These are phyloP conservation scores for Sialia sialis DNA, from an alignment of 2,113 vertebrate genomes.

Conservation along the genomic window DNA sequence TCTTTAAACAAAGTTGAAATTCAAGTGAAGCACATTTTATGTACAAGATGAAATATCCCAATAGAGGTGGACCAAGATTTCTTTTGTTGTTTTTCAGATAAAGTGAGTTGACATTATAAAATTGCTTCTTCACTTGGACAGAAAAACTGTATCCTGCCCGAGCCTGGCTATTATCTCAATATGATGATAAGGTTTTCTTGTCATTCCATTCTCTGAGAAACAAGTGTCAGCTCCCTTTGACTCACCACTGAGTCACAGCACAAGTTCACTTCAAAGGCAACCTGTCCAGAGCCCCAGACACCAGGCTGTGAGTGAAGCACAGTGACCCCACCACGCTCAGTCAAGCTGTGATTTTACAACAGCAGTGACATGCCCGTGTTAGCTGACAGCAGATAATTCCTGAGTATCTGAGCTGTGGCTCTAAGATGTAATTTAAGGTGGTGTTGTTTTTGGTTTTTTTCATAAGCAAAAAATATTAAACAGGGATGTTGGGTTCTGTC, in stretches of 20 bases:
- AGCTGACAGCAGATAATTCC: not conserved
- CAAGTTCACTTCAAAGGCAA: not conserved
- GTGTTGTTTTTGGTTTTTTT: not conserved
- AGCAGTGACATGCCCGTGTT: rapidly evolving
- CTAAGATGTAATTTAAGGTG: not conserved
- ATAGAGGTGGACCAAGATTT: not conserved
- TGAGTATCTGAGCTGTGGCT: not conserved
- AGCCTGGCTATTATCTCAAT: not conserved
- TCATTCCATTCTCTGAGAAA: not conserved
- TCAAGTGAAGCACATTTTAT: not conserved
- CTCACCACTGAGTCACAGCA: not conserved
- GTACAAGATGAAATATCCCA: not conserved
- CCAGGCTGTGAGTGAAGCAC: not conserved
- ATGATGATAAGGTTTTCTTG: not conserved
- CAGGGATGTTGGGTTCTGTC: not conserved
- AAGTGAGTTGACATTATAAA: not conserved
- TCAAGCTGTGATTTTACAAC: not conserved
- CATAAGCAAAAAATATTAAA: not conserved
- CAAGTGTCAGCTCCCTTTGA: not conserved
- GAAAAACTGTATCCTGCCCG: not conserved
- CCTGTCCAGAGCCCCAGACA: not conserved
- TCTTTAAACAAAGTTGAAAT: not conserved
- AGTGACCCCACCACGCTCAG: not conserved
- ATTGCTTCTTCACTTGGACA: not conserved
- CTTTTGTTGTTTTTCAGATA: not conserved